Evolutionary conservation across 1,140 invertebrate species (phyloP).

Genomic region (Plectrocnemia conspersa): DNA sequence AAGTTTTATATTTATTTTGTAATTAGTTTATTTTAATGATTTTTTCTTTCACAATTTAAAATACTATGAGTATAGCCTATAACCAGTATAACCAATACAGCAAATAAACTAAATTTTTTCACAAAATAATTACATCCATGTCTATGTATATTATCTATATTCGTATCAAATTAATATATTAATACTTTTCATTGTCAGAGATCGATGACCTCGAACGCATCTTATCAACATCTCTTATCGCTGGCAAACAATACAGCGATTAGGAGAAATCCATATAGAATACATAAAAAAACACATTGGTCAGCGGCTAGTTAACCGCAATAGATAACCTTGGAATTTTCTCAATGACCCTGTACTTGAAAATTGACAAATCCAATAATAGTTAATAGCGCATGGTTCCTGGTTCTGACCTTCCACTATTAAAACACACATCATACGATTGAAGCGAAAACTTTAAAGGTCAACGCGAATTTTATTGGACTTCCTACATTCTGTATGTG

Average conservation of each 20-base stretch:
- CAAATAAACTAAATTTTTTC: no score
- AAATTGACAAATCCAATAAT: neutral
- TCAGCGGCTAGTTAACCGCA: neutral
- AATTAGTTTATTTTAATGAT: no score
- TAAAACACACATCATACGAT: neutral
- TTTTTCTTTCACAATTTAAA: no score
- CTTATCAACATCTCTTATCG: neutral
- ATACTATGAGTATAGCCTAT: no score
- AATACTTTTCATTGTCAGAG: constrained; percentile 22
- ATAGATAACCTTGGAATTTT: neutral
- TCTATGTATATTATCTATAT: no score
- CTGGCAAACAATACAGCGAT: neutral
- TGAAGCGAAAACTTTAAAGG: neutral
- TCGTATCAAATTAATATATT: no score
- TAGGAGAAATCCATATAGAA: neutral
- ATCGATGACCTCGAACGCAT: constrained; percentile 9
- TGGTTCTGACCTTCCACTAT: neutral
- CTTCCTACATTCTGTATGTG: neutral
- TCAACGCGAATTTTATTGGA: neutral
- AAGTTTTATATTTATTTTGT: no score
- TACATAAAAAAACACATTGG: neutral
- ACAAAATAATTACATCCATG: no score
- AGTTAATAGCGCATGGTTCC: neutral
- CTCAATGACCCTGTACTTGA: neutral
- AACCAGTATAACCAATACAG: no score